phyloP scores from a whole-genome alignment of 2,888 invertebrate species.

The Torymus texanus region DNA sequence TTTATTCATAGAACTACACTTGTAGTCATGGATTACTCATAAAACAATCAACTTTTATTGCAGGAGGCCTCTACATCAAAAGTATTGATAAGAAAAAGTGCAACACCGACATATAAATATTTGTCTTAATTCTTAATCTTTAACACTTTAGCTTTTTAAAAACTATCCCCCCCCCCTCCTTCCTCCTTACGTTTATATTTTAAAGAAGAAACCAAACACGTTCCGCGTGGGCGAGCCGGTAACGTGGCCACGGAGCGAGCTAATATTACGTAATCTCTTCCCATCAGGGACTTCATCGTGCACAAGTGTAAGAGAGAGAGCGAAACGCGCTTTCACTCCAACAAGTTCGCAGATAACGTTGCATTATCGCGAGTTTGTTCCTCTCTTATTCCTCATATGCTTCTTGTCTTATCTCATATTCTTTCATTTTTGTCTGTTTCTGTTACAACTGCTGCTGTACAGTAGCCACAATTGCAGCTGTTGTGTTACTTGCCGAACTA shows the following conservation, averaged over 20 bases:
- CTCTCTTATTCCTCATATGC: no score
- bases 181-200: background rate
- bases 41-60: no score
- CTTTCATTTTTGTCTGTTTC: constrained; percentile 8
- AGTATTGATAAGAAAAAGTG: background rate
- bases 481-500: constrained; percentile 3
- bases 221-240: constrained; percentile 18
- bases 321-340: constrained; percentile 35
- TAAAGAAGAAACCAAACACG: constrained; percentile 32
- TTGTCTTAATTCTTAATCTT: no score
- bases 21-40: no score
- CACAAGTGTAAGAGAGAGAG: no score
- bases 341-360: constrained; percentile 36
- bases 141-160: no score
- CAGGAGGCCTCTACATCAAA: background rate
- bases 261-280: constrained; percentile 38
- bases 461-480: background rate
- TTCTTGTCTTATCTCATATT: no score
- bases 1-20: no score
- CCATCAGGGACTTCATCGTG: constrained; percentile 18
- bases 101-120: no score
- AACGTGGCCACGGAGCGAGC: background rate
- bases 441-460: background rate
- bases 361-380: constrained; percentile 7
- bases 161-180: no score